Percentiles rank a stretch among this genome's conserved stretches.
Conservation (phyloP, 2,888 invertebrate genomes). For the Machimus atricapillus region DNA sequence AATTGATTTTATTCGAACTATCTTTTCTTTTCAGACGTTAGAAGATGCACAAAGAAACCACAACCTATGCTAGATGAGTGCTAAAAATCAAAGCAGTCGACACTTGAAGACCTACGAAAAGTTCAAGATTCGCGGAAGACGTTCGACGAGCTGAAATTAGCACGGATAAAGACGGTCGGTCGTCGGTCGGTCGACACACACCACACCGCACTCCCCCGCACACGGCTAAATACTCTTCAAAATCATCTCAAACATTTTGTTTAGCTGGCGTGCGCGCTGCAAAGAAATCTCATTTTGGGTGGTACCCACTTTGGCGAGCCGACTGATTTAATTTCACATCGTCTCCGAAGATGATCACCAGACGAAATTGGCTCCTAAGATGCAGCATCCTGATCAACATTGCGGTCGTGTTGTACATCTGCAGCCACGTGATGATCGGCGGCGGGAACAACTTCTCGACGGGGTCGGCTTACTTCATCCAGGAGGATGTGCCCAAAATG, state of each 20-base stretch:
- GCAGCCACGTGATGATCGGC: constrained; percentile 68
- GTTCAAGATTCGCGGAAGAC: constrained; percentile 45
- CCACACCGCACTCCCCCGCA: not conserved
- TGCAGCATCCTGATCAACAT: constrained; percentile 78
- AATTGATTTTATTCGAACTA: not conserved
- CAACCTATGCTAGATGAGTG: constrained; percentile 42
- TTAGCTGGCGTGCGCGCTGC: not conserved
- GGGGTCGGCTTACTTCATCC: constrained; percentile 56
- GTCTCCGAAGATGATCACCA: constrained; percentile 62
- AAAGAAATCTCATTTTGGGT: not conserved
- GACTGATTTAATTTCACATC: constrained; percentile 28
- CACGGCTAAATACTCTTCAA: not conserved
- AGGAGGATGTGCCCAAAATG: constrained; percentile 49
- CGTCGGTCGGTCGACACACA: not conserved
- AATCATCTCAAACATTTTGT: not conserved
- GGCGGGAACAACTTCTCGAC: constrained; percentile 59
- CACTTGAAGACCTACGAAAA: constrained; percentile 44
- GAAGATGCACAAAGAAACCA: constrained; percentile 19
- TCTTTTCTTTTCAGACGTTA: constrained; percentile 10
- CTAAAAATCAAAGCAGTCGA: constrained; percentile 41
- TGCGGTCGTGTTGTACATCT: constrained; percentile 74
- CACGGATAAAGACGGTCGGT: not conserved
- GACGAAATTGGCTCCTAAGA: constrained; percentile 76
- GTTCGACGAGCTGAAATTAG: constrained; percentile 40
- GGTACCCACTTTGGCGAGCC: not conserved